Conservation (phyloP, 92 coral and sea anemone genomes). For the Anthopleura xanthogrammica region DNA sequence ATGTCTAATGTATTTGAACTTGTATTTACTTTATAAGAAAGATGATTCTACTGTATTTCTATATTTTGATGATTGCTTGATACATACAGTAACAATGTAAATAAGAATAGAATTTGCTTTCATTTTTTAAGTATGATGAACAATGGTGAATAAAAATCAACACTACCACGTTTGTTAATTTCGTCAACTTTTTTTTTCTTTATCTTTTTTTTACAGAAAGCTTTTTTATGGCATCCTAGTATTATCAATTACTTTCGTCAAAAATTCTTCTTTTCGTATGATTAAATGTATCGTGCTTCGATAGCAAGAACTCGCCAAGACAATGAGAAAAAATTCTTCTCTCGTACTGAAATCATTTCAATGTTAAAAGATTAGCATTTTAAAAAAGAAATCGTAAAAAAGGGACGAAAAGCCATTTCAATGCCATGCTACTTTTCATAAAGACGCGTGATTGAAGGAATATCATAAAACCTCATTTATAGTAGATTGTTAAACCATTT, state of each 20-base stretch:
- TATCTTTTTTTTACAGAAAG: neutral
- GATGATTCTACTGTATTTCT: neutral
- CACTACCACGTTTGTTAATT: neutral
- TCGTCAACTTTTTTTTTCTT: neutral
- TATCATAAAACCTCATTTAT: too few relatives aligned
- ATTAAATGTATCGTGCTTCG: too few relatives aligned
- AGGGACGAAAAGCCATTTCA: neutral
- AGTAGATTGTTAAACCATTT: too few relatives aligned
- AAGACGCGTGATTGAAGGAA: too few relatives aligned
- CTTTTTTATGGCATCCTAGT: too few relatives aligned
- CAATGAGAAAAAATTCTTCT: too few relatives aligned
- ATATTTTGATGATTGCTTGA: neutral
- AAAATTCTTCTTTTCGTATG: too few relatives aligned
- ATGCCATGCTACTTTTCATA: neutral
- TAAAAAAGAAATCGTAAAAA: too few relatives aligned
- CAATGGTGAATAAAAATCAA: neutral
- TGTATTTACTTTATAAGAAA: neutral
- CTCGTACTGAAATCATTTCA: too few relatives aligned
- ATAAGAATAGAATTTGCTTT: neutral
- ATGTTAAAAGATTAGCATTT: too few relatives aligned
- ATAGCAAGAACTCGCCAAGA: too few relatives aligned
- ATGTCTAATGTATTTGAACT: constrained; percentile 4
- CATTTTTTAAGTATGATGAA: neutral
- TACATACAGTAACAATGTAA: neutral
- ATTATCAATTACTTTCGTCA: too few relatives aligned